Evolutionary conservation across 2,888 invertebrate species (phyloP).

Genomic region (Cheilosia scutellata): DNA sequence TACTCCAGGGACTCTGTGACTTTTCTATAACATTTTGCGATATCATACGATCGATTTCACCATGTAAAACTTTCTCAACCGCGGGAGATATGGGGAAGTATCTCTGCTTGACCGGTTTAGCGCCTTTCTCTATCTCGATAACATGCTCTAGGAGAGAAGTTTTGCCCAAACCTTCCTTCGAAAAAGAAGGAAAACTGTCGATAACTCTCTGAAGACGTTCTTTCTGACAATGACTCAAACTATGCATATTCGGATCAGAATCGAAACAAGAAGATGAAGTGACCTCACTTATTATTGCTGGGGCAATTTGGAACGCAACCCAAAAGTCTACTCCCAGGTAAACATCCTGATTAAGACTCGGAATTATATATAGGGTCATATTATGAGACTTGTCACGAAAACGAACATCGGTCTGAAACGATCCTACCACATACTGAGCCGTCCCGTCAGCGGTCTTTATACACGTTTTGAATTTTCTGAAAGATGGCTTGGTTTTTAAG

Average conservation of each 20-base stretch:
- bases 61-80: not conserved
- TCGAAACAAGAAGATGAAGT: too few species aligned
- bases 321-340: too few species aligned
- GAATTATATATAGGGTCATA: not conserved
- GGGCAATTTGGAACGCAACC: too few species aligned
- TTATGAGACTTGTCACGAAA: not conserved
- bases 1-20: not conserved
- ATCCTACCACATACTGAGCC: not conserved
- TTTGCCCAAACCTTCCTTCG: not conserved
- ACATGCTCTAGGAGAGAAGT: not conserved
- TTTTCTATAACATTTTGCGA: not conserved
- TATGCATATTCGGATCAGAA: too few species aligned
- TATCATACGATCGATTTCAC: not conserved
- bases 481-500: not conserved
- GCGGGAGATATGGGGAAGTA: not conserved
- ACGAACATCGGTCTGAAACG: not conserved
- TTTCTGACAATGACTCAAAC: too few species aligned
- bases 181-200: not conserved
- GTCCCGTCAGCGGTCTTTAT: not conserved
- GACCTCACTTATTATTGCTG: too few species aligned
- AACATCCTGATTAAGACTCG: not conserved
- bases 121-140: not conserved
- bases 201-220: too few species aligned
- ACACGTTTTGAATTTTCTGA: not conserved
- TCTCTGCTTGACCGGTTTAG: not conserved